phyloP scores from a whole-genome alignment of 2,888 invertebrate species.

The Taenaris catops region DNA sequence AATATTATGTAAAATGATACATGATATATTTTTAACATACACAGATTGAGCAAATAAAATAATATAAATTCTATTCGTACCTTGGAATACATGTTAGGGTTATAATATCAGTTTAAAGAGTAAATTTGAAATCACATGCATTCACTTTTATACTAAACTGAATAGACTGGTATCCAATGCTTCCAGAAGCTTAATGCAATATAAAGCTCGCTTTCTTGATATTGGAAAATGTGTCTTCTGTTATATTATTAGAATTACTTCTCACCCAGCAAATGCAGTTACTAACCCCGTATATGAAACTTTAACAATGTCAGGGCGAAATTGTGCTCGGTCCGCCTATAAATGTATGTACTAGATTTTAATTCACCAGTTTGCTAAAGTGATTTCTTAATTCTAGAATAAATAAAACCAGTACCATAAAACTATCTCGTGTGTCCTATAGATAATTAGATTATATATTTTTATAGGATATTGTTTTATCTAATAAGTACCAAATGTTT shows the following conservation, averaged over 20 bases:
- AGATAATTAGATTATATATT: too few species aligned
- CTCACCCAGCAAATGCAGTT: conserved; percentile 9
- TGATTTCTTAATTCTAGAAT: conserved; percentile 11
- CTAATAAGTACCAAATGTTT: too few species aligned
- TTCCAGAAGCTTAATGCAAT: conserved; percentile 41
- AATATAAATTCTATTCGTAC: conserved; percentile 34
- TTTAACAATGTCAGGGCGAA: conserved; percentile 43
- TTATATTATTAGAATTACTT: conserved; percentile 22
- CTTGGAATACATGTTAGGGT: conserved; percentile 57
- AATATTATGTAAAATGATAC: too few species aligned
- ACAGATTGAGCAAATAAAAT: too few species aligned
- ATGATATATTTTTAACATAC: too few species aligned
- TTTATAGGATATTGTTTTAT: too few species aligned
- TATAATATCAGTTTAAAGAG: conserved; percentile 44
- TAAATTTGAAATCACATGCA: conserved; percentile 45
- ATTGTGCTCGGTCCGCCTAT: conserved; percentile 28
- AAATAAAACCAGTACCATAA: not conserved
- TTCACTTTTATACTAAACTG: conserved; percentile 59
- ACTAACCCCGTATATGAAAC: conserved; percentile 26
- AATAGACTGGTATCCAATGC: conserved; percentile 55
- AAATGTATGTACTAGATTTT: conserved; percentile 26
- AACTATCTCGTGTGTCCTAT: too few species aligned
- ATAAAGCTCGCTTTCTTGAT: conserved; percentile 16
- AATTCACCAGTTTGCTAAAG: conserved; percentile 4
- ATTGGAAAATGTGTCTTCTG: conserved; percentile 29